phyloP scores from a whole-genome alignment of 64 coral and sea anemone genomes.

The Montipora cactus region DNA sequence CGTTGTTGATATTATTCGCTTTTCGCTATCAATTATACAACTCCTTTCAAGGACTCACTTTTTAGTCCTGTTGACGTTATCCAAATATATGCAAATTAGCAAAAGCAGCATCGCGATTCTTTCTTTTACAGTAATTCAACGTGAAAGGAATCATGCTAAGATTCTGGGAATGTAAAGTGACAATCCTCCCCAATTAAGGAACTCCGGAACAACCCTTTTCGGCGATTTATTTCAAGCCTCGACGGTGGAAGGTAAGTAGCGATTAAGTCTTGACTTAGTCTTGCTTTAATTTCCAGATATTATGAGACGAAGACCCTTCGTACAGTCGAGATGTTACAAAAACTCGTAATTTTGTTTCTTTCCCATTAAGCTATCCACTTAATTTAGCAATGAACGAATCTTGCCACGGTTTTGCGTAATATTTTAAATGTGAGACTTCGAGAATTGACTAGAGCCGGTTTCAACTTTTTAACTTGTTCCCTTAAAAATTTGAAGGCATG shows the following conservation, averaged over 20 bases:
- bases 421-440: background rate
- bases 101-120: background rate
- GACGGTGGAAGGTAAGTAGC: background rate
- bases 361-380: background rate
- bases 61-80: background rate
- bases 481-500: too few species aligned
- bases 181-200: background rate
- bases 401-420: background rate
- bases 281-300: background rate
- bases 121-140: background rate
- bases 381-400: background rate
- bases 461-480: background rate
- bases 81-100: background rate
- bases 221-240: background rate
- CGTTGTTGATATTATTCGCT: background rate
- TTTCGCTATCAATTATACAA: background rate
- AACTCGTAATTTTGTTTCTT: background rate
- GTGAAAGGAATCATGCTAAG: background rate
- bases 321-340: background rate
- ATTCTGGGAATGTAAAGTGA: background rate
- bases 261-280: constrained; percentile 8
- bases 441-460: background rate
- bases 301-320: background rate
- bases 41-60: background rate
- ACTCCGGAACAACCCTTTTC: background rate